Conservation (phyloP, 2,113 vertebrate species). For the Podilymbus podiceps region DNA sequence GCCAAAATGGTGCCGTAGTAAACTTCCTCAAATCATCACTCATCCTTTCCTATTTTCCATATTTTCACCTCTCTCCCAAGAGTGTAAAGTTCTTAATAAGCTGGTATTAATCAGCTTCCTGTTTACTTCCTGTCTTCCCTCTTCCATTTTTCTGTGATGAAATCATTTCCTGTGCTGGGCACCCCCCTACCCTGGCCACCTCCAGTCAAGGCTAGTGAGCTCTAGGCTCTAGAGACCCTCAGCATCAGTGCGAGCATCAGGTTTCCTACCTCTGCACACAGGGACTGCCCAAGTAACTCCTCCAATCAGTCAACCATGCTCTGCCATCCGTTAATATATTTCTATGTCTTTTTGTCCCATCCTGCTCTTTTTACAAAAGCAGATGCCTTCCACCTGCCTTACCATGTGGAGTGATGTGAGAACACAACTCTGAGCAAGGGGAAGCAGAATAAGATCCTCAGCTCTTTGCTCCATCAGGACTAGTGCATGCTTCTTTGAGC, state of each 20-base stretch:
- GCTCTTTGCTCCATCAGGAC: not conserved
- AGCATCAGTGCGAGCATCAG: not conserved
- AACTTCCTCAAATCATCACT: not conserved
- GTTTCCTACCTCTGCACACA: not conserved
- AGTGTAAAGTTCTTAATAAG: not conserved
- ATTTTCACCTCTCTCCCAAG: not conserved
- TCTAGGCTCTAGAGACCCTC: not conserved
- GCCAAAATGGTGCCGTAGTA: not conserved
- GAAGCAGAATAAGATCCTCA: not conserved
- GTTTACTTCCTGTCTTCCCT: not conserved
- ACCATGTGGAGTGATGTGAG: accelerated
- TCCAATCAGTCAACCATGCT: not conserved
- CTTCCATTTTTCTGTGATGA: not conserved
- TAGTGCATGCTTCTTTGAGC: not conserved
- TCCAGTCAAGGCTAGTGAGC: not conserved
- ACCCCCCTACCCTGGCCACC: not conserved
- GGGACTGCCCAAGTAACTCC: not conserved
- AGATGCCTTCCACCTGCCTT: not conserved
- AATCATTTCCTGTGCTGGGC: not conserved
- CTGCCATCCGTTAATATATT: not conserved
- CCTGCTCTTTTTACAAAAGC: not conserved
- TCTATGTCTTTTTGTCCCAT: not conserved
- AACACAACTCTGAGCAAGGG: not conserved
- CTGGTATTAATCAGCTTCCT: not conserved
- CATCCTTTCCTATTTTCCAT: not conserved